phyloP scores from a whole-genome alignment of 2,888 invertebrate genomes.

The Shargacucullia verbasci region DNA sequence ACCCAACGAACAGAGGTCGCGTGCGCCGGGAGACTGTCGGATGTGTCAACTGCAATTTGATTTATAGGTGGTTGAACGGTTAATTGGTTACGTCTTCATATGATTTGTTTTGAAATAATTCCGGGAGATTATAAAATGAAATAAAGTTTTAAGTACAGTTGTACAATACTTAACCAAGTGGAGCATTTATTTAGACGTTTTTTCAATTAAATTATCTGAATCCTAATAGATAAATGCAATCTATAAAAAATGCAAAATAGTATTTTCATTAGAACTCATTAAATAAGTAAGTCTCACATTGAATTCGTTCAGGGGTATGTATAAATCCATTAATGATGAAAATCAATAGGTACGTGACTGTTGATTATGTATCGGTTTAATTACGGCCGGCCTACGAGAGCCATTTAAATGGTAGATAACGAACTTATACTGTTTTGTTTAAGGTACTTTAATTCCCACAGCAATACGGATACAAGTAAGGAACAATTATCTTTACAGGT shows the following conservation, averaged over 20 bases:
- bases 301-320: conserved; percentile 8
- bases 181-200: too few relatives aligned
- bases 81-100: conserved; percentile 30
- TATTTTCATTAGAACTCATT: conserved; percentile 7
- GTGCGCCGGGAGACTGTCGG: conserved; percentile 52
- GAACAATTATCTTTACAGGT: conserved; percentile 30
- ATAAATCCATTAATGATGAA: conserved; percentile 26
- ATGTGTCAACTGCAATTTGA: conserved; percentile 35
- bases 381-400: conserved; percentile 19
- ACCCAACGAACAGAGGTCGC: conserved; percentile 59
- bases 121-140: not conserved
- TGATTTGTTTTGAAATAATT: conserved; percentile 16
- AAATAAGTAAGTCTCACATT: conserved; percentile 5
- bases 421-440: conserved; percentile 17
- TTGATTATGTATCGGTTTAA: conserved; percentile 27
- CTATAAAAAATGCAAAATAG: too few relatives aligned
- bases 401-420: conserved; percentile 37
- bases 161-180: too few relatives aligned
- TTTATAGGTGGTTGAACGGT: conserved; percentile 28
- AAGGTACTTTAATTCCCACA: conserved; percentile 19
- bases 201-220: too few relatives aligned
- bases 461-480: conserved; percentile 18
- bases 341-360: conserved; percentile 29
- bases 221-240: too few relatives aligned
- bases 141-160: too few relatives aligned